Percentiles rank a stretch among this genome's conserved stretches.
Evolutionary conservation across 2,113 vertebrate species (phyloP).

Genomic region (Planiliza haematocheilus): DNA sequence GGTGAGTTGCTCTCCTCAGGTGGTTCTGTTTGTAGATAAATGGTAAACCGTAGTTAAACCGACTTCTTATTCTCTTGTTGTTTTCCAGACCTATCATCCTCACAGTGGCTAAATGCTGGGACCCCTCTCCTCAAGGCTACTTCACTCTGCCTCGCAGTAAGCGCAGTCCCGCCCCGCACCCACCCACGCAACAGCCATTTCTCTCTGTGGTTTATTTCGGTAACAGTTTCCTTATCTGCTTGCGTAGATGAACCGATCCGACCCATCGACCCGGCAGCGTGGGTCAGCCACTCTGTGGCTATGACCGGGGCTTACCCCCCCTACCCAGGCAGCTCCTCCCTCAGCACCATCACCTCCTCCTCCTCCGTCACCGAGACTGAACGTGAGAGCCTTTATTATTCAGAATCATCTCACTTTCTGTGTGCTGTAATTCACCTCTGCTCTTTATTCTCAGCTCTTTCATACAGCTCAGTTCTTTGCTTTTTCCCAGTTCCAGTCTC

Average conservation of each 20-base stretch:
- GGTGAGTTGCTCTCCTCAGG: slow-evolving; percentile 75
- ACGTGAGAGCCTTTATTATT: slow-evolving; percentile 69
- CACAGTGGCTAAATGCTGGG: slow-evolving; percentile 94
- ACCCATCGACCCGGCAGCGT: slow-evolving; percentile 91
- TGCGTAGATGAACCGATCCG: slow-evolving; percentile 90
- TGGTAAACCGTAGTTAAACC: background rate
- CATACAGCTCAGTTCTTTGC: no score
- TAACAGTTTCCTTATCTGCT: background rate
- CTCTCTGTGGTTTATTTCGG: background rate
- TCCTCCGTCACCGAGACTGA: slow-evolving; percentile 89
- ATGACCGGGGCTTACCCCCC: slow-evolving; percentile 88
- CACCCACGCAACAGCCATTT: no score
- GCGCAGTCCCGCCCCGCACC: slow-evolving; percentile 45
- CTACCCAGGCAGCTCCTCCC: slow-evolving; percentile 88
- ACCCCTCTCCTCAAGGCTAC: slow-evolving; percentile 91
- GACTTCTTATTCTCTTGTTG: background rate
- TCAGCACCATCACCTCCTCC: slow-evolving; percentile 89
- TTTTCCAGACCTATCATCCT: slow-evolving; percentile 89
- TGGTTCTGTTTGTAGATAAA: background rate
- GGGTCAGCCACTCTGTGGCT: slow-evolving; percentile 90
- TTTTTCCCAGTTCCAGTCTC: slow-evolving; percentile 37
- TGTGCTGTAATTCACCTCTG: slow-evolving; percentile 6
- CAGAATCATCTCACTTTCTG: background rate
- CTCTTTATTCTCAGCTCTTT: slow-evolving; percentile 13
- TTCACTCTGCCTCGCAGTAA: slow-evolving; percentile 92